These are phyloP conservation scores for Halocaridina rubra DNA, from an alignment of 2,888 invertebrate genomes.

Conservation along the genomic window DNA sequence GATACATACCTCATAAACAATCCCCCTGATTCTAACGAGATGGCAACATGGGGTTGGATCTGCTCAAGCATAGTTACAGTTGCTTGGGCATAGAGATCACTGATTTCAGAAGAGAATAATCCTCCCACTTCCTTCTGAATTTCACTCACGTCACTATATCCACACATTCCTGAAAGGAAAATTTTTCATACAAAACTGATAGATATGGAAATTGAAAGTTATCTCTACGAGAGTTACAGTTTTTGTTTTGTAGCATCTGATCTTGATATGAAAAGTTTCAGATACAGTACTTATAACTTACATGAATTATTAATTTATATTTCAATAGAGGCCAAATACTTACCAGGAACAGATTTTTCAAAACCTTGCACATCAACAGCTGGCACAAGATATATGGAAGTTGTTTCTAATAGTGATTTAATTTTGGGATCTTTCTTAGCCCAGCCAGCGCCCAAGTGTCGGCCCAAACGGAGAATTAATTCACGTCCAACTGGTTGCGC, in stretches of 20 bases:
- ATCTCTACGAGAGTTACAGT: too few relatives aligned
- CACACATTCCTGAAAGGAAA: constrained; percentile 55
- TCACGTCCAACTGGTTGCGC: constrained; percentile 88
- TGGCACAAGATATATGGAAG: constrained; percentile 85
- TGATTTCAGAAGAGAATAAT: constrained; percentile 51
- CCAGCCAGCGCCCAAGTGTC: constrained; percentile 63
- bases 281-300: too few relatives aligned
- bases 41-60: constrained; percentile 74
- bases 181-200: too few relatives aligned
- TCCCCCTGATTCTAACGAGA: constrained; percentile 81
- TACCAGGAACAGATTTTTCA: constrained; percentile 65
- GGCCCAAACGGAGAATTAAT: constrained; percentile 82
- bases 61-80: constrained; percentile 37
- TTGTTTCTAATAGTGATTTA: constrained; percentile 75
- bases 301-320: too few relatives aligned
- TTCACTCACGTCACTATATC: constrained; percentile 66
- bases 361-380: constrained; percentile 75
- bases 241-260: too few relatives aligned
- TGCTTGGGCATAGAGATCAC: constrained; percentile 34
- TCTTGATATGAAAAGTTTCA: too few relatives aligned
- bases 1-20: constrained; percentile 73
- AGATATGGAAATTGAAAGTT: too few relatives aligned
- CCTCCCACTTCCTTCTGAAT: constrained; percentile 60
- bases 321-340: too few relatives aligned
- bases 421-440: constrained; percentile 77